A percentile compares a stretch with the other conserved stretches of the same genome.
phyloP scores from a whole-genome alignment of 2,113 vertebrate genomes.

The Actinemys pallida region DNA sequence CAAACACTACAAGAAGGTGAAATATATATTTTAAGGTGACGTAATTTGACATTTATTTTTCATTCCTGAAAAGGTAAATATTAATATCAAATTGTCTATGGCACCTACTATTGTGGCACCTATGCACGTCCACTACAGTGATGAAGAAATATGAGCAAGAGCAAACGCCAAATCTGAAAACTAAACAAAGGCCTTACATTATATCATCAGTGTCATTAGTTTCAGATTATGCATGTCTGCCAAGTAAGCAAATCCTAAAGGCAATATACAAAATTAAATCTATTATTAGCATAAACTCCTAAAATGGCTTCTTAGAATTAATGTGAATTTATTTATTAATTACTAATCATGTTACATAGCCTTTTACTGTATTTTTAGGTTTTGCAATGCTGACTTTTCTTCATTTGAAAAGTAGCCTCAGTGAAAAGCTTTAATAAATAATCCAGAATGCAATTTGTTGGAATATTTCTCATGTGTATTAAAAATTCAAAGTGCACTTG shows the following conservation, averaged over 20 bases:
- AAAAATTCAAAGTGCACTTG: background rate
- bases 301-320: background rate
- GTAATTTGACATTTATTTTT: background rate
- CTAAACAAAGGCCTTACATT: background rate
- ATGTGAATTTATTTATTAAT: background rate
- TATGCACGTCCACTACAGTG: background rate
- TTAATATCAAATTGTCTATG: background rate
- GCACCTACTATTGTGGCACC: background rate
- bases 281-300: conserved; percentile 18
- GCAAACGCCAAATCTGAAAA: background rate
- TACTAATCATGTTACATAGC: background rate
- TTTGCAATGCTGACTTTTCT: conserved; percentile 3
- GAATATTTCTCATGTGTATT: background rate
- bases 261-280: conserved; percentile 18
- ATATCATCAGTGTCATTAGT: background rate
- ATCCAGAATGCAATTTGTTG: background rate
- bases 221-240: background rate
- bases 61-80: background rate
- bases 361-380: background rate
- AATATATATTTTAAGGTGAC: background rate
- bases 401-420: background rate
- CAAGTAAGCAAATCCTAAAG: conserved; percentile 21
- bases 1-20: background rate
- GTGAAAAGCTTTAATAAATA: background rate
- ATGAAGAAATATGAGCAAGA: background rate